Conservation (phyloP, 2,113 vertebrate species). For the Henicopernis longicauda region DNA sequence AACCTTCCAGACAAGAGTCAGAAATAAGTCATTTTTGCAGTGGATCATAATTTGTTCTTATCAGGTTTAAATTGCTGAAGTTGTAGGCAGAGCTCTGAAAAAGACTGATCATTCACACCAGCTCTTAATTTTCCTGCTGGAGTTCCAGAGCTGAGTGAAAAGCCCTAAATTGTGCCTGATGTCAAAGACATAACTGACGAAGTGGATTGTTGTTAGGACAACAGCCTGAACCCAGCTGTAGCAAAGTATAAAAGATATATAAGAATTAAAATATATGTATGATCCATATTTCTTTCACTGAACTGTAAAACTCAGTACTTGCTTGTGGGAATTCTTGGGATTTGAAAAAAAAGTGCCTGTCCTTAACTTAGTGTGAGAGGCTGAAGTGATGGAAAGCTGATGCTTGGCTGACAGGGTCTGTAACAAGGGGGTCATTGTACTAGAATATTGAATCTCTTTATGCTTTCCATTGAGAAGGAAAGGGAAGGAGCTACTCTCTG, state of each 20-base stretch:
- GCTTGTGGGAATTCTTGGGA: background rate
- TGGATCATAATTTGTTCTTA: background rate
- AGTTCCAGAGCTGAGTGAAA: background rate
- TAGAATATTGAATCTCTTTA: background rate
- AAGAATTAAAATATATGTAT: background rate
- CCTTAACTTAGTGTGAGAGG: background rate
- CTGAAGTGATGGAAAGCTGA: background rate
- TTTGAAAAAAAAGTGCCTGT: background rate
- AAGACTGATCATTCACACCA: background rate
- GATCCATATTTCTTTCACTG: background rate
- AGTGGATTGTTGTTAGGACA: background rate
- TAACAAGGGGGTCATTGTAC: accelerated
- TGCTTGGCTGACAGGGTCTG: background rate
- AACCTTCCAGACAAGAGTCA: background rate
- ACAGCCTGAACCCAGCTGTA: background rate
- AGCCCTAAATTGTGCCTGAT: background rate
- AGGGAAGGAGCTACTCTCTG: background rate
- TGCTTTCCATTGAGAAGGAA: background rate
- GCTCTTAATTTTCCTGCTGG: background rate
- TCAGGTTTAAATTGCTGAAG: background rate
- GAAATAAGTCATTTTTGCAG: background rate
- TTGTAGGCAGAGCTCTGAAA: background rate
- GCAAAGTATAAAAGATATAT: background rate
- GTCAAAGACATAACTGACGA: background rate
- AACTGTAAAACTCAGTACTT: background rate